These are phyloP conservation scores for Lycaena phlaeas DNA, from an alignment of 2,888 invertebrate species.

Conservation along the genomic window DNA sequence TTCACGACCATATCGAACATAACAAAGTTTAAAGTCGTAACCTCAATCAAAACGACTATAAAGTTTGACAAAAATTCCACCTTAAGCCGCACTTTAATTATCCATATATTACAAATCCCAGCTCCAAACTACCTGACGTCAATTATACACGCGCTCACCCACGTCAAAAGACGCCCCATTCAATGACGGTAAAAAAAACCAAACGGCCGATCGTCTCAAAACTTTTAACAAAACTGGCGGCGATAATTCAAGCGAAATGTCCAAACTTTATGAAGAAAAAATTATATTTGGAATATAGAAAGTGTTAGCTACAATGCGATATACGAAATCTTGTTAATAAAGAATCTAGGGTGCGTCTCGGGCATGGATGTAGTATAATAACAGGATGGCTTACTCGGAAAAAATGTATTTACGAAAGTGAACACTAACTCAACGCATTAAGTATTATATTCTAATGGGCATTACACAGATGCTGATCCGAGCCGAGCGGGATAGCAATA, in stretches of 20 bases:
- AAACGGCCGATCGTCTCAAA: constrained; percentile 47
- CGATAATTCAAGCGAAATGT: constrained; percentile 73
- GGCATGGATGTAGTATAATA: no score
- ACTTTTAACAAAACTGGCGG: constrained; percentile 68
- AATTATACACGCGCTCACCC: constrained; percentile 72
- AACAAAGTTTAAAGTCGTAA: constrained; percentile 48
- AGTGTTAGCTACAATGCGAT: constrained; percentile 72
- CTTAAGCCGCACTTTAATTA: constrained; percentile 70
- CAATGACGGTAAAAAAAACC: constrained; percentile 59
- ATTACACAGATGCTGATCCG: no score
- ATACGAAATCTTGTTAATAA: constrained; percentile 72
- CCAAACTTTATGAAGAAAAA: constrained; percentile 57
- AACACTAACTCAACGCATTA: no score
- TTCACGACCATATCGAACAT: constrained; percentile 31
- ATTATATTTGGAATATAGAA: constrained; percentile 61
- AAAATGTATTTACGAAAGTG: no score
- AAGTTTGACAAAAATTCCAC: constrained; percentile 72
- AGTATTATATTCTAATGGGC: no score
- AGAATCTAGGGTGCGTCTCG: constrained; percentile 39
- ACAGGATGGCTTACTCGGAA: no score
- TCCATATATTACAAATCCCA: constrained; percentile 67
- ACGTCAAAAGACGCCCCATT: constrained; percentile 59
- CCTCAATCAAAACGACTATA: constrained; percentile 70
- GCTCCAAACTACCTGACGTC: constrained; percentile 64
- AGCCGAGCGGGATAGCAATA: no score